Evolutionary conservation across 1,140 invertebrate species (phyloP).

Genomic region (Chironomus tepperi): DNA sequence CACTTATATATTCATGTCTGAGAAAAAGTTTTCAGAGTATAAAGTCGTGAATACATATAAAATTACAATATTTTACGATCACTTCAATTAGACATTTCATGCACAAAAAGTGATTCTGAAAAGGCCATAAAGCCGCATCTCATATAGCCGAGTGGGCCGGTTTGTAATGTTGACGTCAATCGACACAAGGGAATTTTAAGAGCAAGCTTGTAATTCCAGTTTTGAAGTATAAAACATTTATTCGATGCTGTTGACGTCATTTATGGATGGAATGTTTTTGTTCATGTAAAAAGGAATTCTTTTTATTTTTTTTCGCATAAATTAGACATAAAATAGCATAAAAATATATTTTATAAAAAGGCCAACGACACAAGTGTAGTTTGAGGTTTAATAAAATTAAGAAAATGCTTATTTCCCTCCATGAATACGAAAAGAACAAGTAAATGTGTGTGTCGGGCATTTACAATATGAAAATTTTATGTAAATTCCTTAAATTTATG

Average conservation of each 20-base stretch:
- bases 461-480: no score
- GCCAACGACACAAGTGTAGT: background rate
- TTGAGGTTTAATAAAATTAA: no score
- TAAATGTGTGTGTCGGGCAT: no score
- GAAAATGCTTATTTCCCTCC: no score
- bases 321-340: constrained; percentile 3
- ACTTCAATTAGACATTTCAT: constrained; percentile 8
- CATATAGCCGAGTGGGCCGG: background rate
- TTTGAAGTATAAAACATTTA: no score
- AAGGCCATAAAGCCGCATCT: constrained; percentile 12
- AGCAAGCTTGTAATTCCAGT: no score
- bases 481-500: no score
- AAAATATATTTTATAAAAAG: background rate
- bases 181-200: background rate
- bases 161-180: background rate
- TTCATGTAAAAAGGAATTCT: no score
- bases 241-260: no score
- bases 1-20: background rate
- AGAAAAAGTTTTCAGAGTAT: background rate
- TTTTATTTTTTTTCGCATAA: background rate
- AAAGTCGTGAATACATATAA: background rate
- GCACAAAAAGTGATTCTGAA: constrained; percentile 2
- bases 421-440: no score
- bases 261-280: no score
- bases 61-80: background rate